Base-by-base conservation (phyloP, 1,140 invertebrate species). In the Caligus rogercresseyi region DNA sequence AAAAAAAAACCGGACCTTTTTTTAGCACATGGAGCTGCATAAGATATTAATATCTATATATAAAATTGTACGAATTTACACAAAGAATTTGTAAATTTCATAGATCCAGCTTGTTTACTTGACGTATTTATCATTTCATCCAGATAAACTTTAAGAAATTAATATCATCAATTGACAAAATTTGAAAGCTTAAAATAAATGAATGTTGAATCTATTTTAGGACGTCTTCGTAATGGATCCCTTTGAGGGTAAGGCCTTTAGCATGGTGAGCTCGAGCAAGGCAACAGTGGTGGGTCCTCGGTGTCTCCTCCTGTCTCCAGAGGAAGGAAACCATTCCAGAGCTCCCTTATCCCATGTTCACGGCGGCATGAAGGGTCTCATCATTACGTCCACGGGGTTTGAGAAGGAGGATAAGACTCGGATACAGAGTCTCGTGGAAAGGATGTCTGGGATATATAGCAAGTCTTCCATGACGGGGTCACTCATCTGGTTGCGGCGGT, bases 371-470 rank as follows among this genome's bases (percentile, higher is more conserved):
- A 78, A 81, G 67, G 80, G 80, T 57, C 70, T 89, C 1, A 74
- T 83, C 4, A 73, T 90, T 24, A 83, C 83, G 7, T 80, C 82
- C 56, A 86, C 85, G 54, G 83, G 83, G 53, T 74, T 90, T 24
- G 72, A 69, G 31, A 76, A 75, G 68, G 68, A 74, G 52, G 71
- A 73, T 55, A 87, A 85, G 73, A 83, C 83, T 72, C 72, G 79
- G 25, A 73, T 91, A 2, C 78, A 81, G 69, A 74, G 76, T 20
- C 80, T 81, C 68, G 79, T 92, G 0, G 76, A 83, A 67, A 82
- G 81, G 70, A 93, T 93, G 89, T 85, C 85, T 61, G 90, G 87
- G 2, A 74, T 81, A 14, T 87, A 82, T 67, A 81, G 77, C 14
- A 79, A 79, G 65, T 78, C 79, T 78, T 93, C 26, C 80, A 82